phyloP scores from a whole-genome alignment of 1,140 invertebrate species.

The Hypsibius dujardini region DNA sequence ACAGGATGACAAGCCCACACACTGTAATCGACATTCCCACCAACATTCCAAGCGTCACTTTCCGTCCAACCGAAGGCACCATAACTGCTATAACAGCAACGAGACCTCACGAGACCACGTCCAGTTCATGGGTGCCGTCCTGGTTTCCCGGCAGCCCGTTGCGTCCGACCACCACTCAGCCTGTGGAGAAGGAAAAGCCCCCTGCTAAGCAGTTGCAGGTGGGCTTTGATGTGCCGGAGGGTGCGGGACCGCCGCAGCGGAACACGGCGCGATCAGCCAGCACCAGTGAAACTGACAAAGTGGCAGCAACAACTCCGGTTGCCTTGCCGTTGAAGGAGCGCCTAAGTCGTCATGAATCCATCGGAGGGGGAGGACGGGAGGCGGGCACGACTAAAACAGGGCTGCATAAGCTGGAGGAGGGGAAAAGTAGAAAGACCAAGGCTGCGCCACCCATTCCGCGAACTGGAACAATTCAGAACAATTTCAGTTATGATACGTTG shows the following conservation, averaged over 20 bases:
- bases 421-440: neutral
- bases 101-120: neutral
- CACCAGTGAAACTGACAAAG: no score
- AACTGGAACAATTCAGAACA: neutral
- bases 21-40: neutral
- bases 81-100: neutral
- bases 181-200: neutral
- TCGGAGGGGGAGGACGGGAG: neutral
- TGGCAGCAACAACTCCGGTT: no score
- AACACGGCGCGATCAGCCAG: no score
- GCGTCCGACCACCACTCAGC: neutral
- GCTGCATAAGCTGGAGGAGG: neutral
- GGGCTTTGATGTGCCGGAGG: neutral
- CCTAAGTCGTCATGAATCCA: neutral
- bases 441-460: constrained; percentile 6
- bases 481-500: constrained; percentile 12
- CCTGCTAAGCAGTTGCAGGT: neutral
- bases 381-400: neutral
- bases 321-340: neutral
- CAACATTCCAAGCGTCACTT: neutral
- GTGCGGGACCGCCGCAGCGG: neutral
- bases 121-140: neutral
- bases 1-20: neutral
- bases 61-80: neutral
- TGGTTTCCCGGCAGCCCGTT: neutral